Conservation (phyloP, 92 coral and sea anemone genomes). For the Epizoanthus fatuus region DNA sequence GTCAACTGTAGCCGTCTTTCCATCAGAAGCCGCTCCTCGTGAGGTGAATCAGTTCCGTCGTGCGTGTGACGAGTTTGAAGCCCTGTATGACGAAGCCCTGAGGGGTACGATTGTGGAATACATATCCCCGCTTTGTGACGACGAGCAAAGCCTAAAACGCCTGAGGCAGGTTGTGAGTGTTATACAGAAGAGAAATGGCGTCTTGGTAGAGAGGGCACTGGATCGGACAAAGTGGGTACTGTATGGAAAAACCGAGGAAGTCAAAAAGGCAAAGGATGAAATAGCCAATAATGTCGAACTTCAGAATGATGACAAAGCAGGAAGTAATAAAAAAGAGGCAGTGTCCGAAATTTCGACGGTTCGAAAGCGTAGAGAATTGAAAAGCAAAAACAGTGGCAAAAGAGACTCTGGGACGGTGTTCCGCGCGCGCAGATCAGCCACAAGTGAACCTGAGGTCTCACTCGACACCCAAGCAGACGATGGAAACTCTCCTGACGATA, state of each 20-base stretch:
- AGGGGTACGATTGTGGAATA: background rate
- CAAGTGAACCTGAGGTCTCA: too few species aligned
- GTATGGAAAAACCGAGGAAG: constrained; percentile 24
- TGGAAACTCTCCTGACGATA: background rate
- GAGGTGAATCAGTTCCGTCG: too few species aligned
- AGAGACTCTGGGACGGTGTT: background rate
- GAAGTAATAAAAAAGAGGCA: background rate
- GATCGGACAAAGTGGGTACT: constrained; percentile 31
- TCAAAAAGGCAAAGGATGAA: constrained; percentile 6
- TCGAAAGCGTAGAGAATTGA: background rate
- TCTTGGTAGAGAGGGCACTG: constrained; percentile 20
- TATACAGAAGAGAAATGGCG: constrained; percentile 14
- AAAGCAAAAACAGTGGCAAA: background rate
- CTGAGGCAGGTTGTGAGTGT: background rate
- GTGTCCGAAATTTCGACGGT: background rate
- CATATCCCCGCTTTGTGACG: background rate
- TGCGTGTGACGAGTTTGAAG: constrained; percentile 11
- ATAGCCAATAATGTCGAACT: background rate
- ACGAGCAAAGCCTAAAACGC: background rate
- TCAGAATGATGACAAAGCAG: background rate
- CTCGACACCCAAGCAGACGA: too few species aligned
- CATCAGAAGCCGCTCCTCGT: too few species aligned
- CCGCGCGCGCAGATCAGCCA: background rate
- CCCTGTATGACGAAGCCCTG: constrained; percentile 27
- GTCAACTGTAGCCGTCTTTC: too few species aligned